phyloP scores from a whole-genome alignment of 2,888 invertebrate genomes.

The Oscheius onirici region DNA sequence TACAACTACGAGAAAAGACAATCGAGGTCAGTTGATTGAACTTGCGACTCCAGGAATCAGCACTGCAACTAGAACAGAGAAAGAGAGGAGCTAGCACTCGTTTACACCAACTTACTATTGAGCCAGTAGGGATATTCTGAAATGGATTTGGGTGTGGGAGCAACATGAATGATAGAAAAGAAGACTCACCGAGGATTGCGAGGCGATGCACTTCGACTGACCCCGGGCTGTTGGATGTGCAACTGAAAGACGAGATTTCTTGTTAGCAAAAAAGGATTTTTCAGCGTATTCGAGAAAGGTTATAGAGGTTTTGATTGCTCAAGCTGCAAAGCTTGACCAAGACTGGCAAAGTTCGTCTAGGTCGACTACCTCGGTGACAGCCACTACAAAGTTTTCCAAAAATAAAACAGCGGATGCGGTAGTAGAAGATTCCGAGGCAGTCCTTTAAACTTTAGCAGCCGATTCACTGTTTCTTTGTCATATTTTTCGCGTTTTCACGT shows the following conservation, averaged over 20 bases:
- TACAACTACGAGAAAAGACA: neutral
- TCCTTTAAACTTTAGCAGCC: no score
- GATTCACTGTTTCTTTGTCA: no score
- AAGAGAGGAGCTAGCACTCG: neutral
- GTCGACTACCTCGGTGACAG: no score
- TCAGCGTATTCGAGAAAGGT: no score
- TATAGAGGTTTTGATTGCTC: no score
- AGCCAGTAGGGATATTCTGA: constrained; percentile 10
- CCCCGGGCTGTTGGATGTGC: constrained; percentile 7
- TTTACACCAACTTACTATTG: constrained; percentile 12
- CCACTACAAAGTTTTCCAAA: no score
- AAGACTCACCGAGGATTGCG: constrained; percentile 24
- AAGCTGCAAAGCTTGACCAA: no score
- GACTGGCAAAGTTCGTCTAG: no score
- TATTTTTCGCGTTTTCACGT: no score
- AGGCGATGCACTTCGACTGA: constrained; percentile 22
- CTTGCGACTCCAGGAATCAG: neutral
- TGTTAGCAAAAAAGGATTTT: neutral
- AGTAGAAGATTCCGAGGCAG: no score
- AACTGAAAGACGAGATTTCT: constrained; percentile 1
- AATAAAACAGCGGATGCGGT: no score
- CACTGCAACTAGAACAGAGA: no score
- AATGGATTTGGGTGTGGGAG: neutral
- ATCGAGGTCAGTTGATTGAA: neutral
- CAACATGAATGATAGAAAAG: neutral